Percentiles rank a stretch among this genome's conserved stretches.
These are phyloP conservation scores for Elysia chlorotica DNA, from an alignment of 1,140 invertebrate species.

Conservation along the genomic window DNA sequence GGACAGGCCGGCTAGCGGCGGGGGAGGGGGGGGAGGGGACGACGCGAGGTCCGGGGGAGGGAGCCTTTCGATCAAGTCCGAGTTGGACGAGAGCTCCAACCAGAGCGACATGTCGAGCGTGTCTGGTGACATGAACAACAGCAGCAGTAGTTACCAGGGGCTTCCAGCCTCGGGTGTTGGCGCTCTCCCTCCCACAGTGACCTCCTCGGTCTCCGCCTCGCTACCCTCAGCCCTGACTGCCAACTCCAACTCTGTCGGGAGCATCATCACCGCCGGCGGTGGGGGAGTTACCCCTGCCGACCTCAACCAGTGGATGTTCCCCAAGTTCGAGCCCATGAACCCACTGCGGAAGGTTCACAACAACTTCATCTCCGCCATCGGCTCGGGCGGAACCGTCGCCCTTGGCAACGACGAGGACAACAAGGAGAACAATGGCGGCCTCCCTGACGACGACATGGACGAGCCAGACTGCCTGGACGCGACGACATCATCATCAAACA, in stretches of 20 bases:
- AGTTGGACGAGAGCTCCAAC: constrained; percentile 54
- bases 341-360: constrained; percentile 31
- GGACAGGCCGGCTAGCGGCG: not conserved
- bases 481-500: not conserved
- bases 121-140: constrained; percentile 43
- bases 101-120: constrained; percentile 61
- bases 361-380: constrained; percentile 21
- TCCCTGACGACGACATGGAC: constrained; percentile 32
- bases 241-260: too few relatives aligned
- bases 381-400: too few relatives aligned
- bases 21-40: not conserved
- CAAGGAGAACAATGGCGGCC: constrained; percentile 36
- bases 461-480: constrained; percentile 33
- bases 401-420: constrained; percentile 42
- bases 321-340: constrained; percentile 52
- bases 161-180: too few relatives aligned
- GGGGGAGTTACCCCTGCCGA: constrained; percentile 25
- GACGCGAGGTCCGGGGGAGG: too few relatives aligned
- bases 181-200: too few relatives aligned
- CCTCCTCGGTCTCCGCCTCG: constrained; percentile 2
- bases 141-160: too few relatives aligned
- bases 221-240: constrained; percentile 15
- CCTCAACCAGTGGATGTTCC: constrained; percentile 58
- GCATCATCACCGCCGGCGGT: too few relatives aligned
- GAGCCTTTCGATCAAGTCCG: constrained; percentile 30